Evolutionary conservation across 1,140 invertebrate genomes (phyloP).

Genomic region (Plutomurus gul): DNA sequence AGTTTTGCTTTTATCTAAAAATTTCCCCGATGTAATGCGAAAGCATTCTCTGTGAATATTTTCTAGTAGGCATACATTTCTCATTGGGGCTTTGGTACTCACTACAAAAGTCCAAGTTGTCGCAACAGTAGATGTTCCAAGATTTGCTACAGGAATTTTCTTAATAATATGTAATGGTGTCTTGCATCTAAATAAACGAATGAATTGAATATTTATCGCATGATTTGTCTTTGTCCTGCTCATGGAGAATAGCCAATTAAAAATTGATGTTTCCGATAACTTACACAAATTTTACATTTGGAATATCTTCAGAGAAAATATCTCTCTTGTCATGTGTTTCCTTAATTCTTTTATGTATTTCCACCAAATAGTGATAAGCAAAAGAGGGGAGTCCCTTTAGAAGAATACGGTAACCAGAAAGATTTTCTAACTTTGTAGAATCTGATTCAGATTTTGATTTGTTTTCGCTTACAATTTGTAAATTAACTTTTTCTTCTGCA

Average conservation of each 20-base stretch:
- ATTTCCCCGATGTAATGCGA: constrained; percentile 30
- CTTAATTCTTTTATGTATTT: constrained; percentile 37
- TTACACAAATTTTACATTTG: constrained; percentile 33
- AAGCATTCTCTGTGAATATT: constrained; percentile 21
- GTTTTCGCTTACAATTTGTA: background rate
- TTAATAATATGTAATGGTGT: constrained; percentile 6
- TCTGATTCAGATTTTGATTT: background rate
- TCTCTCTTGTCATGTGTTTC: constrained; percentile 19
- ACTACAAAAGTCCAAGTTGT: constrained; percentile 29
- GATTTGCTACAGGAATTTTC: background rate
- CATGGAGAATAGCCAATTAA: too few species aligned
- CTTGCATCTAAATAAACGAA: constrained; percentile 6
- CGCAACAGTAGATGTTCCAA: background rate
- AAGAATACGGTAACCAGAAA: background rate
- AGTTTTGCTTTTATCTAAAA: background rate
- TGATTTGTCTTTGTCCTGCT: too few species aligned
- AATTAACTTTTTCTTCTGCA: background rate
- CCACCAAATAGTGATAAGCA: constrained; percentile 36
- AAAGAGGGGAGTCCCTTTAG: background rate
- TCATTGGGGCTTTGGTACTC: constrained; percentile 13
- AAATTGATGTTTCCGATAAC: background rate
- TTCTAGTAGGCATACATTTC: constrained; percentile 35
- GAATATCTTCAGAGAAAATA: constrained; percentile 33
- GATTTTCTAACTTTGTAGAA: background rate
- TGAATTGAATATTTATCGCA: background rate